Evolutionary conservation across 2,113 vertebrate species (phyloP).

Genomic region (Leptobrachium leishanense): DNA sequence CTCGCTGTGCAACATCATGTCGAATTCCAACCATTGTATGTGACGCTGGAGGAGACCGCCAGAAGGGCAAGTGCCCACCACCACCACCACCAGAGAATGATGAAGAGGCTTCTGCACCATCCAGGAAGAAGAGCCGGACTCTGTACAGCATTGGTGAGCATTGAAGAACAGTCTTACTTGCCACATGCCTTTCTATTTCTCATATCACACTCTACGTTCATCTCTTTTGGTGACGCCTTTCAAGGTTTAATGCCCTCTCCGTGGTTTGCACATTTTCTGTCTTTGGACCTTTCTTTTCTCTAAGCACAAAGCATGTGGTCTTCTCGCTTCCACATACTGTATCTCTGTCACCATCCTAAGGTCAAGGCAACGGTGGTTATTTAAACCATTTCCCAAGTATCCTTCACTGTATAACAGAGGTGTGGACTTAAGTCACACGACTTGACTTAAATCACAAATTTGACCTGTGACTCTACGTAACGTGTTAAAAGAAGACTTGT

Average conservation of each 20-base stretch:
- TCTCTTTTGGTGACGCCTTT: too few relatives aligned
- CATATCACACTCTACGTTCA: background rate
- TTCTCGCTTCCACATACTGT: too few relatives aligned
- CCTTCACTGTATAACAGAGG: too few relatives aligned
- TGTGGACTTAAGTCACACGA: too few relatives aligned
- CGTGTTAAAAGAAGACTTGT: too few relatives aligned
- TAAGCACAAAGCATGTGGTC: background rate
- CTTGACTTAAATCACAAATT: too few relatives aligned
- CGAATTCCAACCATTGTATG: slow-evolving; percentile 6
- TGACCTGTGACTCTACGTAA: too few relatives aligned
- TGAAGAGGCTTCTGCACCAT: slow-evolving; percentile 49
- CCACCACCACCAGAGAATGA: slow-evolving; percentile 6
- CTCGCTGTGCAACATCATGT: slow-evolving; percentile 58
- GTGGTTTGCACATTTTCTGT: too few relatives aligned
- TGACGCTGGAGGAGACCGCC: slow-evolving; percentile 47
- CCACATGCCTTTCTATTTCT: background rate
- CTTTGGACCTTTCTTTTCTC: background rate
- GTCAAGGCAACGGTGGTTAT: too few relatives aligned
- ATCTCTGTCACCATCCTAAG: too few relatives aligned
- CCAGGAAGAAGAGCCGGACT: slow-evolving; percentile 87
- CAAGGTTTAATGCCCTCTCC: too few relatives aligned
- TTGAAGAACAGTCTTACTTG: background rate
- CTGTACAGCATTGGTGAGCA: slow-evolving; percentile 81
- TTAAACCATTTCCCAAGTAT: too few relatives aligned
- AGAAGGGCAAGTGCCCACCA: slow-evolving; percentile 50